phyloP scores from a whole-genome alignment of 1,140 invertebrate genomes.

The Lordiphosa stackelbergi region DNA sequence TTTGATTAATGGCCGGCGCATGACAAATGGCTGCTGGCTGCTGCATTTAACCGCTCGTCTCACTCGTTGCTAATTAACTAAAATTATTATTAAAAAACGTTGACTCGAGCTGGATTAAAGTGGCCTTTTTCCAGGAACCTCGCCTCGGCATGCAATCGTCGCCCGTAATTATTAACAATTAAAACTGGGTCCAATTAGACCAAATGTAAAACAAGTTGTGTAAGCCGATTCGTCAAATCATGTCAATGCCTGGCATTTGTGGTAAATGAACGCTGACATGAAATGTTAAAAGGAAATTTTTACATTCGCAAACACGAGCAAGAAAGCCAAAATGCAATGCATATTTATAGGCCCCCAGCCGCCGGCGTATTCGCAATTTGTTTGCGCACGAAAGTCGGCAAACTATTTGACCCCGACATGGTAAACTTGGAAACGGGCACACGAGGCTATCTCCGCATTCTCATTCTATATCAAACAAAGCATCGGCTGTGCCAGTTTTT shows the following conservation, averaged over 20 bases:
- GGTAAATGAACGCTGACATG: slow-evolving; percentile 59
- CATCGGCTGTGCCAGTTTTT: slow-evolving; percentile 42
- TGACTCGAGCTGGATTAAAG: slow-evolving; percentile 50
- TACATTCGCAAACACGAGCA: slow-evolving; percentile 9
- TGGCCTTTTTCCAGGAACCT: slow-evolving; percentile 44
- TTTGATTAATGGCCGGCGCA: slow-evolving; percentile 68
- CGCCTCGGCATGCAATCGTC: slow-evolving; percentile 35
- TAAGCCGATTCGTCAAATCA: slow-evolving; percentile 42
- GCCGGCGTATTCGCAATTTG: slow-evolving; percentile 44
- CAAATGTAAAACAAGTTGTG: slow-evolving; percentile 22
- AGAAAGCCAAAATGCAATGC: slow-evolving; percentile 30
- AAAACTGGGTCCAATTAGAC: slow-evolving; percentile 52
- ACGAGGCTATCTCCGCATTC: slow-evolving; percentile 52
- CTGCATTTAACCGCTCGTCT: slow-evolving; percentile 39
- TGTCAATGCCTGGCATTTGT: slow-evolving; percentile 67
- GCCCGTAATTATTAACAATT: slow-evolving; percentile 56
- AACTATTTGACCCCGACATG: slow-evolving; percentile 70
- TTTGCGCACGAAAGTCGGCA: slow-evolving; percentile 60
- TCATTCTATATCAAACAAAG: slow-evolving; percentile 18
- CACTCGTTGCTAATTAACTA: slow-evolving; percentile 43
- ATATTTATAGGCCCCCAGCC: slow-evolving; percentile 44
- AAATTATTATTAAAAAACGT: slow-evolving; percentile 36
- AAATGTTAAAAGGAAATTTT: slow-evolving; percentile 28
- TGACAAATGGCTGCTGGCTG: slow-evolving; percentile 58
- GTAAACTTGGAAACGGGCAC: slow-evolving; percentile 70